phyloP scores from a whole-genome alignment of 2,888 invertebrate genomes.

The Catocala sponsa region DNA sequence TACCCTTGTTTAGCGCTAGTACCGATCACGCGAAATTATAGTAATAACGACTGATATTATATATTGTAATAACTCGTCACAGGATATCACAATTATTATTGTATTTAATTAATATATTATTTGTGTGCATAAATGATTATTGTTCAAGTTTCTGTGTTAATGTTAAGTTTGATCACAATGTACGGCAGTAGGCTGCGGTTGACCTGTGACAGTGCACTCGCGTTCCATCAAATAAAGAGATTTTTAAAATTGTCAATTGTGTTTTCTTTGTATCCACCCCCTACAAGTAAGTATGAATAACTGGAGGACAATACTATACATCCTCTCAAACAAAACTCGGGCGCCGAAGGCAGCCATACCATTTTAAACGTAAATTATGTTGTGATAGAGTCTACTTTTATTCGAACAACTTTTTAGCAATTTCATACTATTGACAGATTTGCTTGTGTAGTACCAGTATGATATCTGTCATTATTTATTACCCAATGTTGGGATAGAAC shows the following conservation, averaged over 20 bases:
- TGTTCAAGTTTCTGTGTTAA: slow-evolving; percentile 27
- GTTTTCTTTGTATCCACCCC: slow-evolving; percentile 30
- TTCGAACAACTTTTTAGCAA: no score
- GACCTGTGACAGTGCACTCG: slow-evolving; percentile 69
- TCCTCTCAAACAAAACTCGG: no score
- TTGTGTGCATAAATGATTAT: slow-evolving; percentile 17
- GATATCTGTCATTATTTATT: no score
- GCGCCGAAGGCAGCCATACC: no score
- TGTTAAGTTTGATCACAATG: slow-evolving; percentile 41
- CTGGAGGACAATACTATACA: neutral
- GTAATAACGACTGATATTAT: slow-evolving; percentile 29
- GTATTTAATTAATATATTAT: slow-evolving; percentile 7
- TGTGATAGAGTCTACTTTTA: no score
- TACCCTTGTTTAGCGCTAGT: slow-evolving; percentile 12
- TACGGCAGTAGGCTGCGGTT: slow-evolving; percentile 56
- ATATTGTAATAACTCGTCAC: slow-evolving; percentile 13
- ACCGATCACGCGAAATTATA: slow-evolving; percentile 10
- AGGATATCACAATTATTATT: slow-evolving; percentile 18
- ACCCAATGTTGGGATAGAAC: no score
- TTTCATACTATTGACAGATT: no score
- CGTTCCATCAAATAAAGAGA: slow-evolving; percentile 80
- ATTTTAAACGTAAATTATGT: no score
- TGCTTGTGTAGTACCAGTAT: no score
- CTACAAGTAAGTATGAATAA: neutral
- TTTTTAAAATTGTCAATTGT: slow-evolving; percentile 64